These are phyloP conservation scores for Stegodyphus dumicola DNA, from an alignment of 1,140 invertebrate genomes.

Conservation along the genomic window DNA sequence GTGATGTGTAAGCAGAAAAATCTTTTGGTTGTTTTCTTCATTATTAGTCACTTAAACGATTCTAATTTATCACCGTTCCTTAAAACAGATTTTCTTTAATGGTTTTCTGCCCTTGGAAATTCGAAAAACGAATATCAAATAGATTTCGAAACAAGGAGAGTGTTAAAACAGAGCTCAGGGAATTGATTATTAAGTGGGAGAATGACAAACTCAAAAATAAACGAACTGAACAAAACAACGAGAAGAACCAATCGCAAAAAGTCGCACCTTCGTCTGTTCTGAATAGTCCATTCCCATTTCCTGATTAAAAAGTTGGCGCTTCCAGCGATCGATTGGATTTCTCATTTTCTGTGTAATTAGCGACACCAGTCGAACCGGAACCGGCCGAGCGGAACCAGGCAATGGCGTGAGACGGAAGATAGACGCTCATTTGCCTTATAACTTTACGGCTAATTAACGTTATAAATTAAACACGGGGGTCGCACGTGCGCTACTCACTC, in stretches of 20 bases:
- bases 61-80: no score
- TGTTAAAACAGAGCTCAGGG: no score
- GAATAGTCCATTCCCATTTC: slow-evolving; percentile 15
- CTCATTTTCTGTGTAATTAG: slow-evolving; percentile 61
- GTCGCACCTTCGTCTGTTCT: not conserved
- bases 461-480: slow-evolving; percentile 55
- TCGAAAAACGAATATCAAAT: no score
- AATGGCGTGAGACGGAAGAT: slow-evolving; percentile 54
- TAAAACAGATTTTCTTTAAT: no score
- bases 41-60: no score
- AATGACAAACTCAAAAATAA: no score
- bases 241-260: not conserved
- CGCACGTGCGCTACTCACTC: not conserved
- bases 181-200: no score
- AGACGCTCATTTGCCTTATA: slow-evolving; percentile 60
- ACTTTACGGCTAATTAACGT: slow-evolving; percentile 61
- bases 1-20: no score
- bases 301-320: slow-evolving; percentile 56
- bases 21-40: no score
- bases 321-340: slow-evolving; percentile 28
- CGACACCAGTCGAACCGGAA: slow-evolving; percentile 47
- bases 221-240: no score
- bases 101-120: no score
- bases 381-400: slow-evolving; percentile 50
- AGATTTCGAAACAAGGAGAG: no score